Percentiles rank a stretch among this genome's conserved stretches.
Conservation (phyloP, 1,140 invertebrate species). For the Battus philenor region DNA sequence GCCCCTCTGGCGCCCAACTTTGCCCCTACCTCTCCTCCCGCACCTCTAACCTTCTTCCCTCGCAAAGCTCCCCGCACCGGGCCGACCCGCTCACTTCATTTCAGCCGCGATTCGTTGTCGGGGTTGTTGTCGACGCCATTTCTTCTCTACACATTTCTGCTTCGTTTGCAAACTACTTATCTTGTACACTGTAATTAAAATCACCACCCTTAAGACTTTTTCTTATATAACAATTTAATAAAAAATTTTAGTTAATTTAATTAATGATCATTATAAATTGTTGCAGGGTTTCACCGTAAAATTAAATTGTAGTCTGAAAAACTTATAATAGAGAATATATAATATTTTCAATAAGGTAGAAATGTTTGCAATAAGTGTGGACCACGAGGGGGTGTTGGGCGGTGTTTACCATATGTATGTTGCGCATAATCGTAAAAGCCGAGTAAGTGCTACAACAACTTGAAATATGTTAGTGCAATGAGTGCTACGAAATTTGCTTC, state of each 20-base stretch:
- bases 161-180: slow-evolving; percentile 8
- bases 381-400: background rate
- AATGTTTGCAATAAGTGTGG: background rate
- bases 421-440: slow-evolving; percentile 14
- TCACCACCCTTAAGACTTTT: background rate
- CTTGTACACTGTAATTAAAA: slow-evolving; percentile 4
- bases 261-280: too few relatives aligned
- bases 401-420: slow-evolving; percentile 17
- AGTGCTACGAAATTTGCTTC: slow-evolving; percentile 13
- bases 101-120: slow-evolving; percentile 4
- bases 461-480: slow-evolving; percentile 11
- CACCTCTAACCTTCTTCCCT: slow-evolving; percentile 19
- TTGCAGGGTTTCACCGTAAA: too few relatives aligned
- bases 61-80: background rate
- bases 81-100: slow-evolving; percentile 1
- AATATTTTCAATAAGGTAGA: background rate
- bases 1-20: slow-evolving; percentile 19
- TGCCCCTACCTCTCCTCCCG: slow-evolving; percentile 18
- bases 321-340: background rate
- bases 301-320: too few relatives aligned
- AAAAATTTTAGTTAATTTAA: background rate
- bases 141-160: slow-evolving; percentile 1
- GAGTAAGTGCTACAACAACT: slow-evolving; percentile 15
- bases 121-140: slow-evolving; percentile 2
- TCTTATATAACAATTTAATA: too few relatives aligned